These are phyloP conservation scores for Pterocles burchelli DNA, from an alignment of 2,113 vertebrate genomes.

Conservation along the genomic window DNA sequence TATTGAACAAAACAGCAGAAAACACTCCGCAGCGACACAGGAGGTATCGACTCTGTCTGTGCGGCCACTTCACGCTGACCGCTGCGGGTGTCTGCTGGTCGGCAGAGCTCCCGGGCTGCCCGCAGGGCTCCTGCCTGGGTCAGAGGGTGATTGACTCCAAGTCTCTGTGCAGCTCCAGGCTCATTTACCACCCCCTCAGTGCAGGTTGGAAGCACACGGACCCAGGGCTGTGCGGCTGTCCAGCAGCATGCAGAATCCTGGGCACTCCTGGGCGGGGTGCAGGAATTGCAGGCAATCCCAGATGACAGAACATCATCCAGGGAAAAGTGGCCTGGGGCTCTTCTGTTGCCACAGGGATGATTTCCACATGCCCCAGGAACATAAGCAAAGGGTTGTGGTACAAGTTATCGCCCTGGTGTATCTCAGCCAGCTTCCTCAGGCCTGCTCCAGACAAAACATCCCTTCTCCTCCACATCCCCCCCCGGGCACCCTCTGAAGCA, in stretches of 20 bases:
- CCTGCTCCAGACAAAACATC: not conserved
- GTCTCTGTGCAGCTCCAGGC: not conserved
- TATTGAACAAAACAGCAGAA: not conserved
- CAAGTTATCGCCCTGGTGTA: not conserved
- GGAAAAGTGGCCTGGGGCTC: not conserved
- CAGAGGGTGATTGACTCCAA: not conserved
- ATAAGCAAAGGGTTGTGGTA: not conserved
- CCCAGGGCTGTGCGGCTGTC: not conserved
- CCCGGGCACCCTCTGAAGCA: not conserved
- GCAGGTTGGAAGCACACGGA: not conserved
- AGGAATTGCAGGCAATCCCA: not conserved
- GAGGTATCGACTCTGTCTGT: rapidly evolving
- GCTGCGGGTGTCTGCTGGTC: not conserved
- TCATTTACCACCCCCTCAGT: not conserved
- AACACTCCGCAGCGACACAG: not conserved
- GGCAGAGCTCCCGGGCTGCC: not conserved
- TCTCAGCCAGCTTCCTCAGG: not conserved
- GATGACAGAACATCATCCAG: not conserved
- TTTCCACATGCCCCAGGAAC: not conserved
- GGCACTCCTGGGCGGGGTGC: not conserved
- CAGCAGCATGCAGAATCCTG: not conserved
- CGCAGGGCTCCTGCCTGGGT: not conserved
- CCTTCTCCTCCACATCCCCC: not conserved
- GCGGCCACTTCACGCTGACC: rapidly evolving
- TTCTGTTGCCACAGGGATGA: not conserved